Evolutionary conservation across 1,140 invertebrate genomes (phyloP).

Genomic region (Bombus polaris): DNA sequence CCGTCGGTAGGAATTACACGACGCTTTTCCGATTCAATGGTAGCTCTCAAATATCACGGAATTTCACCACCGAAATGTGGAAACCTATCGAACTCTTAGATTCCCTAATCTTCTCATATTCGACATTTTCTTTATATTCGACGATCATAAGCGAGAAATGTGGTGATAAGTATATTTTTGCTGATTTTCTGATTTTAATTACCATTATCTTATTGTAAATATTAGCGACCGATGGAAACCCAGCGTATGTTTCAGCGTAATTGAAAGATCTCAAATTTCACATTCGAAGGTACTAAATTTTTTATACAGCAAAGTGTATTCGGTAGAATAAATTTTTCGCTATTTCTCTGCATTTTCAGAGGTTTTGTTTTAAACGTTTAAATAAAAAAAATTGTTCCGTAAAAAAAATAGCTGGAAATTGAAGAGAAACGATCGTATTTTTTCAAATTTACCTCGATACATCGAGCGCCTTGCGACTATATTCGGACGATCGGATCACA

Average conservation of each 20-base stretch:
- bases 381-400: not conserved
- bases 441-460: not conserved
- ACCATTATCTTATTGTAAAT: not conserved
- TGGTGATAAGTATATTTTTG: not conserved
- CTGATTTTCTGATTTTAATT: not conserved
- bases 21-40: conserved; percentile 57
- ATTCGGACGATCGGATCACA: not conserved
- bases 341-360: not conserved
- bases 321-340: not conserved
- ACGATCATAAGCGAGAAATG: not conserved
- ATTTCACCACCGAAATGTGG: conserved; percentile 11
- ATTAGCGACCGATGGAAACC: not conserved
- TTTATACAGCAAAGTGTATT: not conserved
- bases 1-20: conserved; percentile 52
- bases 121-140: too few species aligned
- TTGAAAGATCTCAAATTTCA: not conserved
- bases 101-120: not conserved
- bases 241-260: not conserved
- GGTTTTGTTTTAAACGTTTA: not conserved
- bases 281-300: not conserved
- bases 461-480: not conserved
- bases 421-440: not conserved
- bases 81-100: not conserved
- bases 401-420: not conserved
- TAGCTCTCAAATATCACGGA: conserved; percentile 34